Evolutionary conservation across 2,797 vertebrate species (phyloP).

Genomic region (Eulemur coronatus): DNA sequence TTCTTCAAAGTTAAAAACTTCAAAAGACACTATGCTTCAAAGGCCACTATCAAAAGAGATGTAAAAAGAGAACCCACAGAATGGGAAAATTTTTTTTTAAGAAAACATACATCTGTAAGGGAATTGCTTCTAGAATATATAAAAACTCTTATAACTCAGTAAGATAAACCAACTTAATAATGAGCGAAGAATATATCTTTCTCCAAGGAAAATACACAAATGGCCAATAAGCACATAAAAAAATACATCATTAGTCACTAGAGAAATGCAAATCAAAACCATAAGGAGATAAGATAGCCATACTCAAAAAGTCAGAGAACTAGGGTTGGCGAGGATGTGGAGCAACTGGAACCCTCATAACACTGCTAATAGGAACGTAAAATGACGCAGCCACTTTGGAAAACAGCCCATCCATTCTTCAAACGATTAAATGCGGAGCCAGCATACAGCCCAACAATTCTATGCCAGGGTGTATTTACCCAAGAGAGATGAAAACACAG

Average conservation of each 20-base stretch:
- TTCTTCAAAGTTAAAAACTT: slow-evolving; percentile 33
- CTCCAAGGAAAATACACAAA: background rate
- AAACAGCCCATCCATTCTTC: background rate
- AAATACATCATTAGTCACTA: background rate
- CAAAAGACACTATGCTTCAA: background rate
- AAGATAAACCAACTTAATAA: background rate
- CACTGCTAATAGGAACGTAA: too few relatives aligned
- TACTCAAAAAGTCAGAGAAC: background rate
- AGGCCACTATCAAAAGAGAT: background rate
- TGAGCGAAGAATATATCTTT: background rate
- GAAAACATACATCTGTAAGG: background rate
- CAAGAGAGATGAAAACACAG: background rate
- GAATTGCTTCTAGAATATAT: background rate
- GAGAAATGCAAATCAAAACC: background rate
- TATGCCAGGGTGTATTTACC: background rate
- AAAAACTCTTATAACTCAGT: background rate
- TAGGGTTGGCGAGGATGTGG: background rate
- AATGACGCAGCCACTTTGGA: background rate
- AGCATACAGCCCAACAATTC: background rate
- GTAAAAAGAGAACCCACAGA: background rate
- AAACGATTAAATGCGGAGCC: background rate
- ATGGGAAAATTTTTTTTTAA: background rate
- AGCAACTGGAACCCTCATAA: background rate
- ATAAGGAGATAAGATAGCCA: fast-evolving
- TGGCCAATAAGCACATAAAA: background rate